Conservation (phyloP, 2,113 vertebrate species). For the Chaetura pelagica region DNA sequence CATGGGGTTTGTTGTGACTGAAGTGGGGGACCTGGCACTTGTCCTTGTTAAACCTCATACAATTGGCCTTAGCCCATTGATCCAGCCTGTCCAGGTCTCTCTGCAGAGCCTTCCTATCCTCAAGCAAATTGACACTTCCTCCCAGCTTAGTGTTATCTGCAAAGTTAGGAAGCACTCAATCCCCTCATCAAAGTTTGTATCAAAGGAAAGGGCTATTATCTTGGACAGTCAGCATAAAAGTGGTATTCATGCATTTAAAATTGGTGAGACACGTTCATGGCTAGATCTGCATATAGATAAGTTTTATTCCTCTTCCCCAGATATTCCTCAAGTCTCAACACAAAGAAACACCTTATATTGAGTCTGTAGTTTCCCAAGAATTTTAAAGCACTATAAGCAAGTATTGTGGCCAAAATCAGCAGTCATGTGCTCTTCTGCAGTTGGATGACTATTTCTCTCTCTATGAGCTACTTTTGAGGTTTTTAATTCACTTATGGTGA, state of each 20-base stretch:
- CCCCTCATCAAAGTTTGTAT: background rate
- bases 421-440: background rate
- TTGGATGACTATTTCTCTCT: background rate
- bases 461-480: background rate
- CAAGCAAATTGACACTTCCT: too few species aligned
- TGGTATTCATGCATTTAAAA: background rate
- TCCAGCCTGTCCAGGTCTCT: too few species aligned
- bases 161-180: background rate
- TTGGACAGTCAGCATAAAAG: background rate
- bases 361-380: background rate
- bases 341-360: background rate
- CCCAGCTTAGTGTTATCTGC: too few species aligned
- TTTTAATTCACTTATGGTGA: background rate
- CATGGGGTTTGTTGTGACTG: too few species aligned
- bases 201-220: background rate
- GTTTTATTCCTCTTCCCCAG: background rate
- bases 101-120: too few species aligned
- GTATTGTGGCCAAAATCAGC: background rate
- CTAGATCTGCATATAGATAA: background rate
- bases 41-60: too few species aligned
- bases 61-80: too few species aligned
- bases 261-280: background rate
- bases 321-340: background rate
- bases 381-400: background rate
- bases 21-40: too few species aligned